Conservation (phyloP, 2,888 invertebrate genomes). For the Noctua fimbriata region DNA sequence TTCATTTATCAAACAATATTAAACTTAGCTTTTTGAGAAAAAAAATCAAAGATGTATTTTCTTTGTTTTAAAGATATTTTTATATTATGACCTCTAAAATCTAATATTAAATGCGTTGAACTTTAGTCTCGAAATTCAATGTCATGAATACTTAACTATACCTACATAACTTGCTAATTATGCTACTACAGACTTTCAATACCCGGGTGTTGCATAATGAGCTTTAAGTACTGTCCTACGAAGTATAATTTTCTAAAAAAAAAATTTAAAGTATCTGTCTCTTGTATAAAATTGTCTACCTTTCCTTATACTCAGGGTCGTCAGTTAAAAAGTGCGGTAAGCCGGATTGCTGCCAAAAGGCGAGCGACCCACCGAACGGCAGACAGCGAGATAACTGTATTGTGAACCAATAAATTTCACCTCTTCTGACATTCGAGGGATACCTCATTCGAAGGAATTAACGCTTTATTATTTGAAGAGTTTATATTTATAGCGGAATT, state of each 20-base stretch:
- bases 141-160: not conserved
- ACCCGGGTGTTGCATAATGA: not conserved
- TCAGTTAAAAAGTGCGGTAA: constrained; percentile 48
- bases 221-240: not conserved
- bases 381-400: constrained; percentile 54
- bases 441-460: constrained; percentile 35
- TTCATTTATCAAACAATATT: constrained; percentile 22
- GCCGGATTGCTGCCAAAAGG: constrained; percentile 51
- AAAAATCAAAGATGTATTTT: not conserved
- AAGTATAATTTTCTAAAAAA: not conserved
- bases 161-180: no score
- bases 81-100: not conserved
- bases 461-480: constrained; percentile 37
- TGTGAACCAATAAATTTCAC: constrained; percentile 54
- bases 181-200: no score
- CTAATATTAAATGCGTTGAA: not conserved
- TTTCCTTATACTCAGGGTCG: constrained; percentile 20
- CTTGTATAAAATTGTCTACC: not conserved
- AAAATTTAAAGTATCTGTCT: not conserved
- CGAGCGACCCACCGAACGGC: constrained; percentile 33
- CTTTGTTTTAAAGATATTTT: not conserved
- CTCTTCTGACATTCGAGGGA: constrained; percentile 32
- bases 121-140: not conserved
- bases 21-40: not conserved
- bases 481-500: constrained; percentile 20